Evolutionary conservation across 2,113 vertebrate species (phyloP), one percentile per base, ranked within the genome.

Genomic region (cattle (Bos taurus)): DNA sequence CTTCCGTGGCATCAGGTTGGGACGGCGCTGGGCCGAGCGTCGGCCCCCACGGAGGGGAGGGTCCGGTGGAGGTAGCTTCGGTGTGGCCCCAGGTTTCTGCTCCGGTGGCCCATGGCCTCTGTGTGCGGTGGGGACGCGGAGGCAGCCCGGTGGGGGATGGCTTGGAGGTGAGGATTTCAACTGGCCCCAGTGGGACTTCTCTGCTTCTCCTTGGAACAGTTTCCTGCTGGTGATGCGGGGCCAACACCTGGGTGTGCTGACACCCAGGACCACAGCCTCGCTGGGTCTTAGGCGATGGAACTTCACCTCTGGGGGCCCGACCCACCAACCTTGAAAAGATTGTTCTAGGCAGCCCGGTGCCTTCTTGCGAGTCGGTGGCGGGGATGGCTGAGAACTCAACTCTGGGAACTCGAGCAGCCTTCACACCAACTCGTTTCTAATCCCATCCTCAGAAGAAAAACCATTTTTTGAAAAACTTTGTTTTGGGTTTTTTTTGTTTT

Each of bases 11-110:
- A 71, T 93, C 36, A 64, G 84, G 97, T 48, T 0, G 54, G 50
- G 94, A 94, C 92, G 95, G 97, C 92, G 9, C 95, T 92, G 84
- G 95, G 98, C 97, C 97, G 67, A 92, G 84, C 96, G 84, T 64
- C 91, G 19, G 52, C 96, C 80, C 97, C 97, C 71, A 30, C n/a
- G 1, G 83, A 84, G 64, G 82, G 88, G 40, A 52, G n/a, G 60
- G 95, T 97, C 97, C 95, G 77, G 48, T 87, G 97, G 98, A 98
- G 98, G 98, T 98, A 98, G 98, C 91, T 97, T 98, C 97, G 74
- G 33, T 84, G 91, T 74, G 95, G 97, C 97, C 98, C 97, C 96
- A n/a, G 88, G 52, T 95, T 93, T 81, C 97, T 93, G 83, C 82
- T 40, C 14, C 1, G 81, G 97, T 56, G 97, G 54, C 62, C n/a